Base-by-base conservation (phyloP, 37 sponge, comb jelly and placozoan species). In the Ephydatia muelleri region DNA sequence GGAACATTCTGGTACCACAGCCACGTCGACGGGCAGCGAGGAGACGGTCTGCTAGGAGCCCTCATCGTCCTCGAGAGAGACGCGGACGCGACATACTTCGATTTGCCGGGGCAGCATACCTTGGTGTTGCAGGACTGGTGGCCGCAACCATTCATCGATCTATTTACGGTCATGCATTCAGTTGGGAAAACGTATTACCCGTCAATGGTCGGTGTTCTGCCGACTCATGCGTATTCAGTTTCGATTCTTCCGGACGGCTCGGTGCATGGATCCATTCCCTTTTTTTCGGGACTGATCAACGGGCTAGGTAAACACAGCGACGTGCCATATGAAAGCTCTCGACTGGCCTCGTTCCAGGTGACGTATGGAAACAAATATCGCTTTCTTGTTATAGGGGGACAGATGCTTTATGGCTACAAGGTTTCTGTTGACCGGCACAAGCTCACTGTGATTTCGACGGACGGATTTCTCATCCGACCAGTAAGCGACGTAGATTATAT, bases 1-100 rank as follows among this genome's bases (percentile, higher is more conserved):
- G 92, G 92, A 4, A 92, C 92, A 5, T 83, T 78, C 78, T 92
- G 92, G 92, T 92, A 88, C 78, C 92, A n/a, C n/a, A n/a, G n/a
- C n/a, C n/a, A n/a, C n/a, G n/a, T n/a, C n/a, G n/a, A n/a, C n/a
- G n/a, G n/a, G 88, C 70, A 68, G 84, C 32, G 86, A n/a, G 67
- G 86, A 22, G 86, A 85, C 35, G 86, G 87, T n/a, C 72, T 82
- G 0, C 82, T 67, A 34, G 93, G 93, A 5, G 89, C 83, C 33
- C 72, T 88, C 26, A 82, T 92, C 57, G 72, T 88, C 39, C 34
- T 78, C 27, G 93, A 88, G 14, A 38, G 27, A 4, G 27, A 38
- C 5, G 67, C 35, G 6, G 36, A 5, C 4, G 30, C 38, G 0
- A n/a, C n/a, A n/a, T 80, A 65, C 66, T 23, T 38, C 22, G 90